Base-by-base conservation (phyloP, 2,888 invertebrate species). In the Netelia virgata region DNA sequence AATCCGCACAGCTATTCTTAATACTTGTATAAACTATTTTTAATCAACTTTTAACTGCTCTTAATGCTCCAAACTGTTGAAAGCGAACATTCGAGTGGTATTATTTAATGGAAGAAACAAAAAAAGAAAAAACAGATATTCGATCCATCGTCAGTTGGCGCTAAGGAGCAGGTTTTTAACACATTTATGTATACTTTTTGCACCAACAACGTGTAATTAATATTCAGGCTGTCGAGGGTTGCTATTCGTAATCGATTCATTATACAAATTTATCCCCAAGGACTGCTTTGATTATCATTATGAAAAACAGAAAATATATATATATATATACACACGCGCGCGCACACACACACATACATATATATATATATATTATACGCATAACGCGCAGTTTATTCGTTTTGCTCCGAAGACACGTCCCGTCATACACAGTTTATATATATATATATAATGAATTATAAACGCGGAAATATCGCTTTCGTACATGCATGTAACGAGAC, bases 11-110 rank as follows among this genome's bases (percentile, higher is more conserved):
- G 59, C 36, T 66, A 50, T 20, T 55, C 53, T 28, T 69, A 57
- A 74, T 63, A 82, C 47, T 82, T 82, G 81, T 75, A 76, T 76
- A 75, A 82, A 70, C 36, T 82, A 70, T 76, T 75, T 75, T 76
- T 57, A 75, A 82, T 59, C 61, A 20, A 73, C n/a, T 50, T 36
- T 47, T 28, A 23, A 79, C 9, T 41, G 14, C 10, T 74, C 41
- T 43, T n/a, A 50, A 75, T 23, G 75, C 61, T 81, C 41, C 63
- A 10, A 41, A 53, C 41, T 18, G 8, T 68, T 70, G 66, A 66
- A 55, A 59, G 59, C 80, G 53, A 73, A 36, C 43, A 76, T 63
- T 69, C 69, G 10, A 69, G 64, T 43, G 14, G 68, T 74, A 74
- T 47, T 61, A 69, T 53, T 69, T 36, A 36, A 36, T 36, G 36